A percentile compares a stretch with the other conserved stretches of the same genome.
Conservation (phyloP, 2,113 vertebrate genomes). For the Castor canadensis region DNA sequence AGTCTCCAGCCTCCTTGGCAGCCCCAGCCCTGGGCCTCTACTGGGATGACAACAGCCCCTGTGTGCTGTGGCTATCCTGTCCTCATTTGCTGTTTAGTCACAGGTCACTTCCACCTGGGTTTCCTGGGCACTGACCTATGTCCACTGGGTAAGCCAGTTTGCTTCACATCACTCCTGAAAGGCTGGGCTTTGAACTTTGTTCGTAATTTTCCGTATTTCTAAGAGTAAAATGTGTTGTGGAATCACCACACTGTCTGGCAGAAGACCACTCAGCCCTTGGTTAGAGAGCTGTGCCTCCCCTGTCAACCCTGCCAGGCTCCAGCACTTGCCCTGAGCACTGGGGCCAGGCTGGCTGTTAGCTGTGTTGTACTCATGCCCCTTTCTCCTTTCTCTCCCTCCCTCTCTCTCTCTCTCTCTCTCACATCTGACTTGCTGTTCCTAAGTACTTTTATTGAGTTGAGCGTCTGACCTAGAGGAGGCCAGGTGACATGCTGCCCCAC, state of each 20-base stretch:
- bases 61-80: too few species aligned
- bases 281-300: not conserved
- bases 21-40: not conserved
- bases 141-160: rapidly evolving
- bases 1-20: not conserved
- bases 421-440: not conserved
- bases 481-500: not conserved
- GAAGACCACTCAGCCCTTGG: rapidly evolving
- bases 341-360: not conserved
- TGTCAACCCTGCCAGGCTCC: too few species aligned
- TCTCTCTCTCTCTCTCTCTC: too few species aligned
- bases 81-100: not conserved
- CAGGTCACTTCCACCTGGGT: not conserved
- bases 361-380: not conserved
- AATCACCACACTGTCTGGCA: not conserved
- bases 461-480: not conserved
- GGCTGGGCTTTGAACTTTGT: not conserved
- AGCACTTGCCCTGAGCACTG: not conserved
- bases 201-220: not conserved
- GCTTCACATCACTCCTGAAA: rapidly evolving
- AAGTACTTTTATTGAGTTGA: not conserved
- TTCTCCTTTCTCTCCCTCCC: too few species aligned
- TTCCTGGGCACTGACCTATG: not conserved
- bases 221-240: not conserved
- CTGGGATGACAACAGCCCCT: too few species aligned